Percentiles rank a stretch among this genome's conserved stretches.
Conservation (phyloP, 2,888 invertebrate species). For the Lasioglossum malachurum region DNA sequence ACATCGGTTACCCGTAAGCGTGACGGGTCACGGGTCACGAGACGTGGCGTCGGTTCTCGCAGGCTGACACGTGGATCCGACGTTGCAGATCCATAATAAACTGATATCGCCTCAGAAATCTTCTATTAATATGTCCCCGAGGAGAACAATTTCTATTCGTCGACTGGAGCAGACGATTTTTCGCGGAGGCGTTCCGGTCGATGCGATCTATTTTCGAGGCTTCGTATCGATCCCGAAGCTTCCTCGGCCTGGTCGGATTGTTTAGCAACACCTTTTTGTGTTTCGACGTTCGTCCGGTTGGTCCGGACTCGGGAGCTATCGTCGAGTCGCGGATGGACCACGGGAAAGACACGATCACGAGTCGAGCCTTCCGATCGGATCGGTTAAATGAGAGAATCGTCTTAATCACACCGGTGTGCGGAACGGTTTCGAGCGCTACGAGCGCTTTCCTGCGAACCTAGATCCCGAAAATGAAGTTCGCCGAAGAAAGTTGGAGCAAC, state of each 20-base stretch:
- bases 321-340: not conserved
- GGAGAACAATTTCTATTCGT: conserved; percentile 14
- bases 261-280: not conserved
- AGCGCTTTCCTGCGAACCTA: not conserved
- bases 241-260: not conserved
- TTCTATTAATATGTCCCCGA: conserved; percentile 48
- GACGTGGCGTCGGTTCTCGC: not conserved
- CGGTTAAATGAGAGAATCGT: not conserved
- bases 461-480: not conserved
- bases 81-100: conserved; percentile 19
- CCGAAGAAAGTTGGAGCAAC: not conserved
- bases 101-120: conserved; percentile 13
- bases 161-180: not conserved
- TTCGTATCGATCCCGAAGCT: conserved; percentile 4
- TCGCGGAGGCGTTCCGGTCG: conserved; percentile 7
- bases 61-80: not conserved
- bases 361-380: not conserved
- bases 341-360: too few species aligned
- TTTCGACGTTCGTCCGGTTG: not conserved
- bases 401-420: conserved; percentile 5
- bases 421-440: not conserved
- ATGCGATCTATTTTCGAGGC: conserved; percentile 34
- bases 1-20: not conserved
- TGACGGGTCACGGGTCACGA: not conserved
- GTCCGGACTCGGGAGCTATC: not conserved